Evolutionary conservation across 2,888 invertebrate genomes (phyloP).

Genomic region (Tetragonisca angustula): DNA sequence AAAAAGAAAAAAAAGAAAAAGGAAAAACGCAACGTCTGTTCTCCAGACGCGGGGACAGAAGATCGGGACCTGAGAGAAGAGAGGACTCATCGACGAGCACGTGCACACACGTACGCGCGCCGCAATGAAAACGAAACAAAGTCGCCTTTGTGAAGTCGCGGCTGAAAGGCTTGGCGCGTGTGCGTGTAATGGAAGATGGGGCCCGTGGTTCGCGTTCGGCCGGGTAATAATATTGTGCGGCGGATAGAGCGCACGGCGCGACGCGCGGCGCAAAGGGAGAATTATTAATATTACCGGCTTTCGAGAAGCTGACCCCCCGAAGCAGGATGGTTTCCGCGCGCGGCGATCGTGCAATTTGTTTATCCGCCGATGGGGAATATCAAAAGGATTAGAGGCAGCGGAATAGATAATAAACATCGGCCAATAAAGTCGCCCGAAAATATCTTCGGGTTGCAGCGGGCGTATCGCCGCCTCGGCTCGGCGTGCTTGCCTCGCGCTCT

Average conservation of each 20-base stretch:
- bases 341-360: conserved; percentile 79
- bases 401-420: conserved; percentile 81
- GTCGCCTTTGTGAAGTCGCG: conserved; percentile 75
- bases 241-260: conserved; percentile 25
- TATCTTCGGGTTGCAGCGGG: conserved; percentile 68
- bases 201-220: conserved; percentile 8
- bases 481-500: background rate
- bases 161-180: conserved; percentile 27
- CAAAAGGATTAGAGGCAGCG: conserved; percentile 81
- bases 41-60: conserved; percentile 55
- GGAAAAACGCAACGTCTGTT: background rate
- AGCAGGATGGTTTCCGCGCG: conserved; percentile 24
- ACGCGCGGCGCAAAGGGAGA: conserved; percentile 61
- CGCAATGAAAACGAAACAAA: conserved; percentile 73
- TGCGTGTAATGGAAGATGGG: background rate
- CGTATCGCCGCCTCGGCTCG: conserved; percentile 33
- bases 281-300: conserved; percentile 78
- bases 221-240: conserved; percentile 62
- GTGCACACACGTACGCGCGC: conserved; percentile 12
- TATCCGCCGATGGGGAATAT: conserved; percentile 78
- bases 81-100: no score
- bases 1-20: no score
- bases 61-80: conserved; percentile 51
- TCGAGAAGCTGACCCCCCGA: conserved; percentile 69
- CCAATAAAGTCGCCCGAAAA: conserved; percentile 80